These are phyloP conservation scores for Drosophila atripex DNA, from an alignment of 2,888 invertebrate species.

Conservation along the genomic window DNA sequence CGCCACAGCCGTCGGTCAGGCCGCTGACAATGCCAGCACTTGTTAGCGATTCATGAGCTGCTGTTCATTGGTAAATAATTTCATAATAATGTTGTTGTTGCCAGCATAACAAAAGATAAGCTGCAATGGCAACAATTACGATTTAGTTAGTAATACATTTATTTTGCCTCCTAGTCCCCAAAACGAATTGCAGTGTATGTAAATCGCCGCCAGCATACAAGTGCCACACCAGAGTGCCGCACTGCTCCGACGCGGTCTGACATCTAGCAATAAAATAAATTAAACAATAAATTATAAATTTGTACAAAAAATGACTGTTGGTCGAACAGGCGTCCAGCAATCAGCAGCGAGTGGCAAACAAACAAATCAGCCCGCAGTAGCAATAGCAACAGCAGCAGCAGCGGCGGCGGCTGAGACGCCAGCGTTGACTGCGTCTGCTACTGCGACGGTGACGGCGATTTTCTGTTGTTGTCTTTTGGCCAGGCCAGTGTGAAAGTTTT, in stretches of 20 bases:
- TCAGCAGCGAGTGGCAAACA: constrained; percentile 12
- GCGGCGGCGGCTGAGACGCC: constrained; percentile 16
- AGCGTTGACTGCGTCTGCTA: constrained; percentile 15
- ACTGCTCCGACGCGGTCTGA: constrained; percentile 37
- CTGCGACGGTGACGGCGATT: constrained; percentile 18
- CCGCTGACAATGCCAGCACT: constrained; percentile 54
- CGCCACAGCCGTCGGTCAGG: neutral
- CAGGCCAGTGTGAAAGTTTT: constrained; percentile 41
- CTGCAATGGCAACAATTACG: constrained; percentile 72
- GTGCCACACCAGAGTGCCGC: neutral
- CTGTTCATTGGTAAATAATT: constrained; percentile 79
- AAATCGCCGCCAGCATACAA: constrained; percentile 13
- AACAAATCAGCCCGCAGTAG: neutral
- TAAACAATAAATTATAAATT: constrained; percentile 80
- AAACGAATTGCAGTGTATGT: constrained; percentile 21
- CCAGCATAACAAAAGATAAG: constrained; percentile 70
- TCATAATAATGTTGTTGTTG: constrained; percentile 80
- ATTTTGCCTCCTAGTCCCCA: constrained; percentile 24
- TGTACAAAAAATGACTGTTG: constrained; percentile 80
- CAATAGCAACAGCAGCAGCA: neutral
- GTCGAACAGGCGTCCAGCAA: constrained; percentile 70
- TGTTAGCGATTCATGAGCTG: constrained; percentile 72
- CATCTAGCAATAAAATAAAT: constrained; percentile 78
- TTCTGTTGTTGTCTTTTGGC: constrained; percentile 29
- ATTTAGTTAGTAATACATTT: constrained; percentile 71